Evolutionary conservation across 2,113 vertebrate species (phyloP).

Genomic region (Dipodomys stephensi): DNA sequence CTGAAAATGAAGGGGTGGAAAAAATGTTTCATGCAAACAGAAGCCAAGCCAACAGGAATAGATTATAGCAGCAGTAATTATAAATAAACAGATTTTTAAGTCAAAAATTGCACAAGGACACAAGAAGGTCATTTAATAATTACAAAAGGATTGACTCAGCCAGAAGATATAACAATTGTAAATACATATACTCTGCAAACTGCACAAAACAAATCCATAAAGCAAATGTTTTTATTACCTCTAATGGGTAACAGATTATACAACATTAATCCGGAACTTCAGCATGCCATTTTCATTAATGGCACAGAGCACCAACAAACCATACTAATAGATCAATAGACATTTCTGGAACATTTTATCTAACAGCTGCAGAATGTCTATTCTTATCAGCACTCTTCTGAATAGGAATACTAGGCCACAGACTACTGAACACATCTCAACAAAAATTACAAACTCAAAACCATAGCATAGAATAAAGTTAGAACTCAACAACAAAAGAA

Average conservation of each 20-base stretch:
- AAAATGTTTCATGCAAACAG: background rate
- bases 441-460: background rate
- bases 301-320: background rate
- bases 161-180: background rate
- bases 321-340: background rate
- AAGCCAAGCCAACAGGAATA: background rate
- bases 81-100: background rate
- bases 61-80: background rate
- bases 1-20: background rate
- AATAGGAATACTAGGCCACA: background rate
- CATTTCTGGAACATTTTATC: background rate
- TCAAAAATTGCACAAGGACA: background rate
- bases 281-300: background rate
- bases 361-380: background rate
- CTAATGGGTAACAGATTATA: background rate
- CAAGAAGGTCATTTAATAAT: no score
- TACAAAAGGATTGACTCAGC: background rate
- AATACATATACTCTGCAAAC: background rate
- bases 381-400: background rate
- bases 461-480: background rate
- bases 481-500: background rate
- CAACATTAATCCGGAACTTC: background rate
- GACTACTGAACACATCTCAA: background rate
- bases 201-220: background rate
- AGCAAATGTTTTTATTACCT: background rate